phyloP scores from a whole-genome alignment of 2,888 invertebrate species.

The Drosophila koepferae region DNA sequence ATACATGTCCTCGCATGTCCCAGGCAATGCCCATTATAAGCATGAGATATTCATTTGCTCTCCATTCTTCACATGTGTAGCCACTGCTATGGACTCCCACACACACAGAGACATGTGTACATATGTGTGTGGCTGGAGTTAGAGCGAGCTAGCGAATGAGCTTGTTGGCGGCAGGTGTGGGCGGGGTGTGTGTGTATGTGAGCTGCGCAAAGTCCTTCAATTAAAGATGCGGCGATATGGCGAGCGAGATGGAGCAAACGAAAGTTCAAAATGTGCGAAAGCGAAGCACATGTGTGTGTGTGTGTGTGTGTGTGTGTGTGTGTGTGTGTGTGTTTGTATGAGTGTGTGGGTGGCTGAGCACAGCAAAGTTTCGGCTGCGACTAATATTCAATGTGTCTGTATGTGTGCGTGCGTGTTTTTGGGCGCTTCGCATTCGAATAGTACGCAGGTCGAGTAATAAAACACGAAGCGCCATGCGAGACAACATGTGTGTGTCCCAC shows the following conservation, averaged over 20 bases:
- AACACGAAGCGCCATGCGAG: slow-evolving; percentile 75
- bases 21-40: slow-evolving; percentile 82
- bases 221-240: slow-evolving; percentile 77
- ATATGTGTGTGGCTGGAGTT: slow-evolving; percentile 16
- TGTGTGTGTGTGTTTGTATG: slow-evolving; percentile 1
- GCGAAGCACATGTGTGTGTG: slow-evolving; percentile 48
- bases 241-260: slow-evolving; percentile 75
- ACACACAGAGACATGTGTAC: background rate
- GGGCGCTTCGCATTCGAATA: slow-evolving; percentile 66
- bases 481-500: slow-evolving; percentile 64
- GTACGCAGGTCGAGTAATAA: slow-evolving; percentile 80
- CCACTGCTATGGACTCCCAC: slow-evolving; percentile 68
- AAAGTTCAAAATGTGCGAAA: slow-evolving; percentile 78
- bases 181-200: slow-evolving; percentile 26
- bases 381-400: slow-evolving; percentile 49
- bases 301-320: slow-evolving; percentile 11
- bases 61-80: slow-evolving; percentile 79
- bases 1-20: slow-evolving; percentile 49
- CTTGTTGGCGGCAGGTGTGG: slow-evolving; percentile 42
- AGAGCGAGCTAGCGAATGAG: slow-evolving; percentile 66
- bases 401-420: slow-evolving; percentile 40
- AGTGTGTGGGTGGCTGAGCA: slow-evolving; percentile 28
- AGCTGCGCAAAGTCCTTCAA: slow-evolving; percentile 81
- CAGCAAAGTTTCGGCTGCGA: slow-evolving; percentile 55
- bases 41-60: slow-evolving; percentile 81